Conservation (phyloP, 2,797 vertebrate genomes). For the Dermochelys coriacea region DNA sequence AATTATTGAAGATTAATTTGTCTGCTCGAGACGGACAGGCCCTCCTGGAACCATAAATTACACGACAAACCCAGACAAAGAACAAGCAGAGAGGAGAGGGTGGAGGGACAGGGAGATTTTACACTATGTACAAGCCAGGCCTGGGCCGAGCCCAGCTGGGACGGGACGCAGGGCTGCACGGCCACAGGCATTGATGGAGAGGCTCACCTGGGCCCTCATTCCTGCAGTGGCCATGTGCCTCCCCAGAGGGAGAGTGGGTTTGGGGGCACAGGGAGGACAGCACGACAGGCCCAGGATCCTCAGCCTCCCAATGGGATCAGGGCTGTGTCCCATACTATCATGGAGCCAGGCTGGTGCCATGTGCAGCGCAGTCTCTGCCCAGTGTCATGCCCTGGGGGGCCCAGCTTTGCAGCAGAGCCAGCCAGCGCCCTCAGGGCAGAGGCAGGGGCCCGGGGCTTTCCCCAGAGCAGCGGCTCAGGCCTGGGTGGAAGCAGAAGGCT, state of each 20-base stretch:
- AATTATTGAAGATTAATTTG: background rate
- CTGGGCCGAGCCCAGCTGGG: fast-evolving
- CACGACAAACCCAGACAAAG: background rate
- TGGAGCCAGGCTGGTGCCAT: background rate
- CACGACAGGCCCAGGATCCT: background rate
- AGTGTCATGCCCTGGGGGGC: background rate
- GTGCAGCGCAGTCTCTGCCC: background rate
- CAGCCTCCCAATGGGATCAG: background rate
- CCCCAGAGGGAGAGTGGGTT: background rate
- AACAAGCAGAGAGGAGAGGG: background rate
- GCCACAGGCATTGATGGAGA: background rate
- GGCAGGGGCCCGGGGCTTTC: background rate
- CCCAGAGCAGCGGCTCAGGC: background rate
- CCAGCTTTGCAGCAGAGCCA: background rate
- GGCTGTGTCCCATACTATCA: background rate
- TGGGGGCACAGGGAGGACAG: background rate
- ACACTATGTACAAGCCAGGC: constrained; percentile 68
- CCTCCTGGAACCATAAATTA: constrained; percentile 68
- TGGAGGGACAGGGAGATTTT: constrained; percentile 20
- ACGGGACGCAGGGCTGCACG: fast-evolving
- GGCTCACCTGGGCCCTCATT: fast-evolving
- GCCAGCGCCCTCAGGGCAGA: background rate
- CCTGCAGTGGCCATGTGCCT: background rate
- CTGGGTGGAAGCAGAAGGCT: background rate
- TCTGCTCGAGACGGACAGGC: background rate